Conservation (phyloP, 2,888 invertebrate species). For the Brenthis daphne region DNA sequence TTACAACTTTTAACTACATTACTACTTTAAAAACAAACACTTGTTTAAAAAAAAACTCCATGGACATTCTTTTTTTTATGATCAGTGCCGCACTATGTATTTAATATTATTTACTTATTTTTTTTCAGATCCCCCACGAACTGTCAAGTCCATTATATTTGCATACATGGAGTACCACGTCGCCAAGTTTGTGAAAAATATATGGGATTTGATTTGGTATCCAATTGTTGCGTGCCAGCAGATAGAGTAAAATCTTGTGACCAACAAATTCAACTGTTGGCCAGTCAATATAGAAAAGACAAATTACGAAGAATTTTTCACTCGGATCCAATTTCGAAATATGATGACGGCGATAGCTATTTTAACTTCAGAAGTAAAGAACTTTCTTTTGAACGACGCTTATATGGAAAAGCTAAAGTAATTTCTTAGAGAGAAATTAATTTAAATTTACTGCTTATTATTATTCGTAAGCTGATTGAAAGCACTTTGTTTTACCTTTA, state of each 20-base stretch:
- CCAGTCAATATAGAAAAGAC: neutral
- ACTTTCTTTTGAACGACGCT: neutral
- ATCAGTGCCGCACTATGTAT: too few species aligned
- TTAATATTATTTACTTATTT: too few species aligned
- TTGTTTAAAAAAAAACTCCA: too few species aligned
- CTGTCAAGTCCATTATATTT: slow-evolving; percentile 9
- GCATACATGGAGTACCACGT: slow-evolving; percentile 15
- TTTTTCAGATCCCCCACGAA: slow-evolving; percentile 4
- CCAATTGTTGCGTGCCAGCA: neutral
- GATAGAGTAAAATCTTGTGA: neutral
- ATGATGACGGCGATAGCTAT: slow-evolving; percentile 14
- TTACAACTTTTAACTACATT: too few species aligned
- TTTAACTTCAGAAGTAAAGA: neutral
- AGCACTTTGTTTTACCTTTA: too few species aligned
- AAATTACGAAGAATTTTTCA: neutral
- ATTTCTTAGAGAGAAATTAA: neutral
- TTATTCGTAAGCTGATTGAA: too few species aligned
- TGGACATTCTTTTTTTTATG: too few species aligned
- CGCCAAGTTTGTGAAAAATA: slow-evolving; percentile 3
- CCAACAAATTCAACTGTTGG: neutral
- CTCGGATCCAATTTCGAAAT: neutral
- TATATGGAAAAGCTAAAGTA: neutral
- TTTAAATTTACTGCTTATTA: too few species aligned
- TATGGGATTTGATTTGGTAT: neutral
- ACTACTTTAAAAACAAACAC: too few species aligned